These are phyloP conservation scores for Tenodera sinensis DNA, from an alignment of 2,888 invertebrate genomes.

Conservation along the genomic window DNA sequence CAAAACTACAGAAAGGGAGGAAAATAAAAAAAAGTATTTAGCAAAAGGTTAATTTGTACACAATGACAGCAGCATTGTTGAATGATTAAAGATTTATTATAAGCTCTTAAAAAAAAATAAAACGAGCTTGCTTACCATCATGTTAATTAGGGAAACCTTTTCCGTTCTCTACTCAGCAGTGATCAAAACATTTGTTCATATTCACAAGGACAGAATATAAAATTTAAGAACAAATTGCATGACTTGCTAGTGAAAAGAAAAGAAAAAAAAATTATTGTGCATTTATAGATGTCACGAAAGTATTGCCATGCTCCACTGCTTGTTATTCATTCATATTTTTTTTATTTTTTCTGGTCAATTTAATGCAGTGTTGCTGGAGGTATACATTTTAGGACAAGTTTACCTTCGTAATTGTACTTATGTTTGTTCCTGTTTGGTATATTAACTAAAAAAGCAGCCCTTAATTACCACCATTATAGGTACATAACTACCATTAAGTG, in stretches of 20 bases:
- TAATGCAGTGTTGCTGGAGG: not conserved
- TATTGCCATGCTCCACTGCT: not conserved
- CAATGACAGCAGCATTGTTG: not conserved
- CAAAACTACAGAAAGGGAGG: not conserved
- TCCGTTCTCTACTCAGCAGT: not conserved
- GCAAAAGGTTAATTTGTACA: not conserved
- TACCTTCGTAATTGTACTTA: no score
- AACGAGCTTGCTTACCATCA: not conserved
- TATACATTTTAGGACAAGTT: not conserved
- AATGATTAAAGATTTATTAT: not conserved
- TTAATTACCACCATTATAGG: no score
- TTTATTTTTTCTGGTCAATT: not conserved
- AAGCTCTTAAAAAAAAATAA: not conserved
- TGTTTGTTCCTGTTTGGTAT: no score
- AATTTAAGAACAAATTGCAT: not conserved
- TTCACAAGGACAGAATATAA: not conserved
- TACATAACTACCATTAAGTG: no score
- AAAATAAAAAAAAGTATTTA: not conserved
- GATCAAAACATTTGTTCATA: not conserved
- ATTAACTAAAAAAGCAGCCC: no score
- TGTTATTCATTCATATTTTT: not conserved
- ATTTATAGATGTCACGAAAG: not conserved
- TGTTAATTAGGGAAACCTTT: not conserved
- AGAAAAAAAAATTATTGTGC: not conserved
- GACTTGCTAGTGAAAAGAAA: not conserved